Percentiles rank a stretch among this genome's conserved stretches.
These are phyloP conservation scores for Eriocheir sinensis DNA, from an alignment of 1,140 invertebrate genomes.

Conservation along the genomic window DNA sequence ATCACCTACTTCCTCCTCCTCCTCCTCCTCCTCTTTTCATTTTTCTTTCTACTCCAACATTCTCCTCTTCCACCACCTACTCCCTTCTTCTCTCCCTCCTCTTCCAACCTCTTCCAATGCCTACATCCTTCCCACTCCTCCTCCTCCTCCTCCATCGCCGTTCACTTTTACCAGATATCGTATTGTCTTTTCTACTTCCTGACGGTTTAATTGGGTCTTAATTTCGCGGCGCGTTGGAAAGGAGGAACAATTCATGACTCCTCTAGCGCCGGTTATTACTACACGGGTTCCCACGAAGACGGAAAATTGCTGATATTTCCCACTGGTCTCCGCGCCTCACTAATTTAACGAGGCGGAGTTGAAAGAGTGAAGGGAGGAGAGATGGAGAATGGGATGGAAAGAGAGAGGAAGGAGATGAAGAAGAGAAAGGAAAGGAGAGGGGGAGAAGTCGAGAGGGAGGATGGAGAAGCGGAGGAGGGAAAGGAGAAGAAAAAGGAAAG, in stretches of 20 bases:
- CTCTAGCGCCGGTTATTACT: background rate
- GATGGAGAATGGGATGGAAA: no score
- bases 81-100: background rate
- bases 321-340: background rate
- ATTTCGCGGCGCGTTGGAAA: background rate
- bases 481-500: no score
- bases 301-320: background rate
- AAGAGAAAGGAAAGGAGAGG: no score
- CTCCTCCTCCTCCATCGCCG: background rate
- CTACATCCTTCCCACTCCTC: background rate
- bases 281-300: background rate
- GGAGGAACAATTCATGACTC: background rate
- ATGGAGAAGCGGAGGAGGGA: no score
- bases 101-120: background rate
- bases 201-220: background rate
- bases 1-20: background rate
- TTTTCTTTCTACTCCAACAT: background rate
- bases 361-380: background rate
- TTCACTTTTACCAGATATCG: background rate
- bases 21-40: background rate
- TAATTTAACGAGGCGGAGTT: background rate
- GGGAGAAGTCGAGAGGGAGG: no score
- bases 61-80: background rate
- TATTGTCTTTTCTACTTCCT: background rate
- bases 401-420: no score